A percentile compares a stretch with the other conserved stretches of the same genome.
Conservation (phyloP, 2,888 invertebrate species). For the Drosophila monieri region DNA sequence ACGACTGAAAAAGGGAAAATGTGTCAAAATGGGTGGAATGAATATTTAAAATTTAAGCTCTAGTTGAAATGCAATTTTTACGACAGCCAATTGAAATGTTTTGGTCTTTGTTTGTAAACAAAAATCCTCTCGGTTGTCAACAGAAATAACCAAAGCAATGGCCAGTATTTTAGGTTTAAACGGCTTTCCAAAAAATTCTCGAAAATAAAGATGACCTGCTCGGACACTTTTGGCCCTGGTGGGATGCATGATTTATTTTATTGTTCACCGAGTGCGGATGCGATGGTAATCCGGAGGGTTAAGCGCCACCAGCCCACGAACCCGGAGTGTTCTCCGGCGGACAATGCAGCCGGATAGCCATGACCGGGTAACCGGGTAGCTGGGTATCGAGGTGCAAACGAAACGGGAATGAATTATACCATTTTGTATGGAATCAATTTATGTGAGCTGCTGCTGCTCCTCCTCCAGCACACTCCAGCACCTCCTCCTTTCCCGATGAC, state of each 20-base stretch:
- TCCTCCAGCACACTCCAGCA: not conserved
- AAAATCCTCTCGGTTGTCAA: not conserved
- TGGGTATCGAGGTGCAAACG: slow-evolving; percentile 39
- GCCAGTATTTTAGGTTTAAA: slow-evolving; percentile 17
- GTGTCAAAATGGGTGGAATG: not conserved
- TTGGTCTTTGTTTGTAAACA: not conserved
- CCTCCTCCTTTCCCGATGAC: not conserved
- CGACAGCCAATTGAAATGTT: not conserved
- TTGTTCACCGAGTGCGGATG: slow-evolving; percentile 27
- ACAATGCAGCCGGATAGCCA: slow-evolving; percentile 22
- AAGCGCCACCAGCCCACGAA: slow-evolving; percentile 20
- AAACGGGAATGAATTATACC: slow-evolving; percentile 52
- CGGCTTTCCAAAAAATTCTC: slow-evolving; percentile 7
- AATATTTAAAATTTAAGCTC: not conserved
- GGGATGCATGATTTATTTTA: slow-evolving; percentile 35
- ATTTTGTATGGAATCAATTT: slow-evolving; percentile 67
- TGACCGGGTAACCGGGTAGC: slow-evolving; percentile 3
- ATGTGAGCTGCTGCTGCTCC: slow-evolving; percentile 28
- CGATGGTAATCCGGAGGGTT: slow-evolving; percentile 37
- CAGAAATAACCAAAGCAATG: not conserved
- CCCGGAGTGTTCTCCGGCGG: slow-evolving; percentile 2
- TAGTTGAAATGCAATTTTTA: not conserved
- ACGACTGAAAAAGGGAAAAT: not conserved
- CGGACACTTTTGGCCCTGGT: slow-evolving; percentile 18
- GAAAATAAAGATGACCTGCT: slow-evolving; percentile 28